These are phyloP conservation scores for Diplolepis rosae DNA, from an alignment of 2,888 invertebrate genomes.

Conservation along the genomic window DNA sequence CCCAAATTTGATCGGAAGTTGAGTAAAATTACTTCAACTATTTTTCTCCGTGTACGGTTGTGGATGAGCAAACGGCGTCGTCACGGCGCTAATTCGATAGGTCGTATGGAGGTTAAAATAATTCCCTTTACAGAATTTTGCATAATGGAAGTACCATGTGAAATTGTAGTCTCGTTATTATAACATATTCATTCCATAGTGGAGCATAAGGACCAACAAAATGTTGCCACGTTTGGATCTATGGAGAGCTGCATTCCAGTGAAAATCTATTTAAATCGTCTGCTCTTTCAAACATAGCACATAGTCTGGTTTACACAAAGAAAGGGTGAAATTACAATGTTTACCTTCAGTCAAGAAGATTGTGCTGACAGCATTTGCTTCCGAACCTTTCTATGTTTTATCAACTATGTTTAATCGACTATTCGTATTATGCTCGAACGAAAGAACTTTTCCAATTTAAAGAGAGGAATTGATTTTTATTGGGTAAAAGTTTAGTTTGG, in stretches of 20 bases:
- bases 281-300: background rate
- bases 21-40: too few species aligned
- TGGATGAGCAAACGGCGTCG: too few species aligned
- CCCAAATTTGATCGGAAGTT: too few species aligned
- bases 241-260: background rate
- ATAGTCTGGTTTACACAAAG: background rate
- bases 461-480: background rate
- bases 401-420: background rate
- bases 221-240: background rate
- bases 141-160: background rate
- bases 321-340: background rate
- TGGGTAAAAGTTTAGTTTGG: background rate
- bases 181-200: background rate
- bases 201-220: constrained; percentile 1
- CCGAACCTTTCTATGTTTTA: background rate
- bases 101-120: background rate
- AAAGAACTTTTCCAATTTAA: background rate
- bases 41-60: too few species aligned
- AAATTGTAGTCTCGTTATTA: background rate
- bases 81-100: background rate
- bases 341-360: too few species aligned
- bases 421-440: background rate
- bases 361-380: background rate
- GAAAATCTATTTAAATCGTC: constrained; percentile 7
- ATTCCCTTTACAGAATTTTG: background rate